Conservation (phyloP, 2,888 invertebrate species). For the Polietes domitor region DNA sequence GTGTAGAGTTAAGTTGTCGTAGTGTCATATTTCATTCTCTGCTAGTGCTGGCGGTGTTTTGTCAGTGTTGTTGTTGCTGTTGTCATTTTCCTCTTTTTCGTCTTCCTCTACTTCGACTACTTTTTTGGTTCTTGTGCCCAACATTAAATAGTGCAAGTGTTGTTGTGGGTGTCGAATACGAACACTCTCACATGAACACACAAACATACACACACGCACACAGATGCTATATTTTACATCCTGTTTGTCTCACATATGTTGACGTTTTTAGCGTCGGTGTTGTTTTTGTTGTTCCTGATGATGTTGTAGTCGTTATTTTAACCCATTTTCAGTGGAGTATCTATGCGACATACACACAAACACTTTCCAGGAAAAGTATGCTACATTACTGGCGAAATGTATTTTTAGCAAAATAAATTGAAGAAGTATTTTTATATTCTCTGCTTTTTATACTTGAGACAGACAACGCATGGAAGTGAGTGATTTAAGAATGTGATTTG, state of each 20-base stretch:
- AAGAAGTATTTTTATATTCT: too few species aligned
- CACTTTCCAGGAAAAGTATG: too few species aligned
- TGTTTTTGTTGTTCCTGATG: not conserved
- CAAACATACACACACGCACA: not conserved
- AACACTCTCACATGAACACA: conserved; percentile 45
- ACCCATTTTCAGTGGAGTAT: conserved; percentile 25
- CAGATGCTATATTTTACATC: conserved; percentile 13
- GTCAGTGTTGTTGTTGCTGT: conserved; percentile 39
- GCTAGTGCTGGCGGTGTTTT: conserved; percentile 16
- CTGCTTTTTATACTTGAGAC: too few species aligned
- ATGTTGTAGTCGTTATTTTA: conserved; percentile 38
- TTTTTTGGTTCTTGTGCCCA: conserved; percentile 62
- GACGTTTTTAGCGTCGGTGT: conserved; percentile 23
- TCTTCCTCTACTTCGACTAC: conserved; percentile 55
- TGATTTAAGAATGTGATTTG: too few species aligned
- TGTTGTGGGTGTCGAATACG: conserved; percentile 51
- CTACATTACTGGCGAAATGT: too few species aligned
- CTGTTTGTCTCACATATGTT: conserved; percentile 41
- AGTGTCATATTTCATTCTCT: conserved; percentile 39
- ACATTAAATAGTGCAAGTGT: conserved; percentile 30
- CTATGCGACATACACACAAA: not conserved
- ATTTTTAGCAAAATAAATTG: too few species aligned
- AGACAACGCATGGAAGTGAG: too few species aligned
- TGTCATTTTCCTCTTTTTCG: conserved; percentile 65
- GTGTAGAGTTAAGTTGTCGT: conserved; percentile 30